Evolutionary conservation across 2,888 invertebrate genomes (phyloP), one percentile per base, ranked within the genome.

Genomic region (Cephus nigrinus): DNA sequence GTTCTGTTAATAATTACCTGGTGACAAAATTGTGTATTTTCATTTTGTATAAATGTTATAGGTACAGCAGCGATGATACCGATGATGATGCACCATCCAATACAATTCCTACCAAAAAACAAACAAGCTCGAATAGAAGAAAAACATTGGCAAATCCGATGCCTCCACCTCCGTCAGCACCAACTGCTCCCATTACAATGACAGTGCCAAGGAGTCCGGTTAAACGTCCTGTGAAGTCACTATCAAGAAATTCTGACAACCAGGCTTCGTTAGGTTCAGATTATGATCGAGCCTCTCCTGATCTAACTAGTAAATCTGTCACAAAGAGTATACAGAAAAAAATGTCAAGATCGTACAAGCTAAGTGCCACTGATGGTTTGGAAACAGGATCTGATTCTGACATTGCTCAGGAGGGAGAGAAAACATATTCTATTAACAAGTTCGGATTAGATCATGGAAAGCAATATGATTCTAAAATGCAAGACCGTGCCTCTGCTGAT

Each of bases 341-440:
- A 69, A 82, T 82, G 35, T 79, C 77, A 5, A 88, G 86, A 77
- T 85, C 79, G 12, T 87, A 84, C 73, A 88, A 83, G 73, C 82
- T 89, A 0, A 91, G 92, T 23, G 86, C 86, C 1, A 84, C 93
- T 11, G 95, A 95, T 82, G 95, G 94, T 74, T 93, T 94, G 82
- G 95, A 95, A 86, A 95, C 95, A 0, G 95, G 95, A 11, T 95
- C 95, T 0, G 95, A 95, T 87, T 95, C 95, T 34, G 95, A 95
- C 87, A 93, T 95, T 4, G 80, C 86, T 0, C 91, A 91, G 32
- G 90, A 90, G 34, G 77, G 78, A 12, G 81, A 79, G 73, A 79
- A 75, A n/a, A 36, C 12, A 68, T 86, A 85, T 32, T 32, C 84
- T 9, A 80, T 80, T 0, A 78, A 83, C 32, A 88, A 86, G 78